These are phyloP conservation scores for Nymphalis c-album DNA, from an alignment of 2,888 invertebrate genomes.

Conservation along the genomic window DNA sequence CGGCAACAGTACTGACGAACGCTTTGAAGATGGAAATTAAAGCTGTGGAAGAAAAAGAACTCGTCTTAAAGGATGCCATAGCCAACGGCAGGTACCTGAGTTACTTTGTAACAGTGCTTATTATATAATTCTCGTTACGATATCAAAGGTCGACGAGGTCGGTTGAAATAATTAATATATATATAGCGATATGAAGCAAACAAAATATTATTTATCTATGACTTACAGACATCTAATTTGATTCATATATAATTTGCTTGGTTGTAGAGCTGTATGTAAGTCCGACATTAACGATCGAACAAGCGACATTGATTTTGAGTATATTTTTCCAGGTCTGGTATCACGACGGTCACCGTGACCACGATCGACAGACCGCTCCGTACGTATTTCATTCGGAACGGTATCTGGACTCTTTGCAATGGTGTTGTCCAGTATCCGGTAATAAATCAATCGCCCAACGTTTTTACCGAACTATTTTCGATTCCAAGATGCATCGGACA, in stretches of 20 bases:
- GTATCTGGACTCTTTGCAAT: slow-evolving; percentile 62
- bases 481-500: slow-evolving; percentile 65
- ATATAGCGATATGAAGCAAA: too few relatives aligned
- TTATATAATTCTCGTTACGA: too few relatives aligned
- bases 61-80: slow-evolving; percentile 60
- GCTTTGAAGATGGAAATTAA: slow-evolving; percentile 56
- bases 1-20: slow-evolving; percentile 53
- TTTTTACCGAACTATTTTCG: slow-evolving; percentile 49
- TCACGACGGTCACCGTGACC: slow-evolving; percentile 58
- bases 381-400: slow-evolving; percentile 64
- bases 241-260: too few relatives aligned
- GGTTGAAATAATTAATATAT: too few relatives aligned
- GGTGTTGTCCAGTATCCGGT: slow-evolving; percentile 59
- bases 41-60: slow-evolving; percentile 50
- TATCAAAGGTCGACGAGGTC: background rate
- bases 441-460: slow-evolving; percentile 36
- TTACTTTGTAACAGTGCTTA: too few relatives aligned
- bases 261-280: too few relatives aligned
- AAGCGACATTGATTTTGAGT: background rate
- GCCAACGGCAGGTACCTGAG: slow-evolving; percentile 59
- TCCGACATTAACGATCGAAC: background rate
- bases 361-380: slow-evolving; percentile 51
- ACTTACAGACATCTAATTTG: too few relatives aligned
- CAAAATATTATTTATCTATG: too few relatives aligned
- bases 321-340: slow-evolving; percentile 53